These are phyloP conservation scores for Melanostoma scalare DNA, from an alignment of 2,888 invertebrate genomes.

Conservation along the genomic window DNA sequence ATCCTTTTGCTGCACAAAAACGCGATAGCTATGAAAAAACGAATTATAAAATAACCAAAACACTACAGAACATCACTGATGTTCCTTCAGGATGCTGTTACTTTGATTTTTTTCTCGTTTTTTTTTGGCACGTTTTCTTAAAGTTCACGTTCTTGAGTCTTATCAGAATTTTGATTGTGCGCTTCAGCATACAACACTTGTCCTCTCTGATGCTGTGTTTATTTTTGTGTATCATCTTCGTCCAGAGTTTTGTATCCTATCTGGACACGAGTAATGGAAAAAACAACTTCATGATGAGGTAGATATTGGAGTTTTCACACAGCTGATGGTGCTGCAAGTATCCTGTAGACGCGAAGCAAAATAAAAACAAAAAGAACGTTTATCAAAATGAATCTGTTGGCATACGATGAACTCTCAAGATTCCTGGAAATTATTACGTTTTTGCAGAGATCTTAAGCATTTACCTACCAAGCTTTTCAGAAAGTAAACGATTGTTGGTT, in stretches of 20 bases:
- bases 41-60: conserved; percentile 24
- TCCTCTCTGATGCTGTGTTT: conserved; percentile 43
- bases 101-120: conserved; percentile 41
- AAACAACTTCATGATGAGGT: no score
- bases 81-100: conserved; percentile 54
- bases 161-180: conserved; percentile 66
- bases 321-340: no score
- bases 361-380: no score
- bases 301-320: no score
- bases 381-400: no score
- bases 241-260: conserved; percentile 9
- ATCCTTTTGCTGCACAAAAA: conserved; percentile 63
- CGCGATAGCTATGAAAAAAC: conserved; percentile 45
- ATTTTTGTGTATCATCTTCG: conserved; percentile 47
- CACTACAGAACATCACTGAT: conserved; percentile 63
- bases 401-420: no score
- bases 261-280: no score
- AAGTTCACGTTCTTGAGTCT: conserved; percentile 66
- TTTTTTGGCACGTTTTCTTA: conserved; percentile 59
- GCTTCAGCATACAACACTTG: conserved; percentile 62
- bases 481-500: no score
- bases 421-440: no score
- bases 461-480: no score
- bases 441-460: no score
- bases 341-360: no score